Conservation (phyloP, 2,888 invertebrate genomes). For the Oegoconia quadripuncta region DNA sequence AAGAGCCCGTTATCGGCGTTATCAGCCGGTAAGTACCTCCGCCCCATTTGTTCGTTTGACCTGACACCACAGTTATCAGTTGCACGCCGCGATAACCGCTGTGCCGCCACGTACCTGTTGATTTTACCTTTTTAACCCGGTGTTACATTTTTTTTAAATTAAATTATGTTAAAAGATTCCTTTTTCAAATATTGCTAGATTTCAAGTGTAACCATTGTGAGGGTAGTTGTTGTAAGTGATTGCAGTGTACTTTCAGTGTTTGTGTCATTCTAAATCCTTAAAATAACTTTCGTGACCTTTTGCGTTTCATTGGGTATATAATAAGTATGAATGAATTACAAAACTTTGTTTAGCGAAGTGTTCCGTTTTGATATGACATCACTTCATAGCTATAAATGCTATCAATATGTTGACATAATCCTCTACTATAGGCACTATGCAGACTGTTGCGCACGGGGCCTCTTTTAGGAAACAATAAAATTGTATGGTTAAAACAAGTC, state of each 20-base stretch:
- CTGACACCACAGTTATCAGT: conserved; percentile 77
- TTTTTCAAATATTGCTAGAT: neutral
- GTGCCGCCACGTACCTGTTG: conserved; percentile 64
- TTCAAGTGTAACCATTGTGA: neutral
- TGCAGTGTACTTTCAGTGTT: neutral
- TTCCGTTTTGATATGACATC: no score
- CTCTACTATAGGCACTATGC: no score
- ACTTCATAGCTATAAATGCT: no score
- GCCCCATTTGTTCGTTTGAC: conserved; percentile 78
- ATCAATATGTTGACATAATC: no score
- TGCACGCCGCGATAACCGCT: conserved; percentile 66
- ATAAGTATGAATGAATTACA: no score
- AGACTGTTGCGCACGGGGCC: no score
- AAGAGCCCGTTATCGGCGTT: conserved; percentile 75
- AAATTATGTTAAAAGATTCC: conserved; percentile 15
- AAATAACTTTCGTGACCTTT: no score
- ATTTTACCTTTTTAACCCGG: conserved; percentile 52
- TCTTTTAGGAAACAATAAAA: no score
- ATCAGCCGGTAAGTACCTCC: conserved; percentile 62
- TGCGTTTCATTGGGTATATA: no score
- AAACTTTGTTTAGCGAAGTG: no score
- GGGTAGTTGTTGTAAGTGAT: neutral
- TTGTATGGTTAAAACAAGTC: no score
- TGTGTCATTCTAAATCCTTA: no score
- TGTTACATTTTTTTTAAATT: conserved; percentile 17